Conservation (phyloP, 2,888 invertebrate species). For the Drepana falcataria region DNA sequence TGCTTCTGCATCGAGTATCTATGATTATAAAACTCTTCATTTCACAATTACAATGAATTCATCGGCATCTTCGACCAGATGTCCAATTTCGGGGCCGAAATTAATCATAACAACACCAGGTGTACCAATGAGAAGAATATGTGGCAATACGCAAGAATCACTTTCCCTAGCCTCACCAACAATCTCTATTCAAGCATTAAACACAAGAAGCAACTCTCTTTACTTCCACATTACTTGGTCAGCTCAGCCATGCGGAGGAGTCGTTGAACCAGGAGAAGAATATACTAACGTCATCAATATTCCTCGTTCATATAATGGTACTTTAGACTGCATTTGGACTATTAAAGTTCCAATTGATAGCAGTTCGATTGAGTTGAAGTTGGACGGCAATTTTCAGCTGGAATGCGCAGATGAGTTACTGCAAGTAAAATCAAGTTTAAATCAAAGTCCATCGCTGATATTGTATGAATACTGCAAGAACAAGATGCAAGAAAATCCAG, state of each 20-base stretch:
- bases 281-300: slow-evolving; percentile 46
- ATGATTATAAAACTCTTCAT: slow-evolving; percentile 39
- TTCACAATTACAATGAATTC: slow-evolving; percentile 42
- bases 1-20: background rate
- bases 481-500: slow-evolving; percentile 56
- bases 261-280: slow-evolving; percentile 44
- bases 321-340: slow-evolving; percentile 86
- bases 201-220: slow-evolving; percentile 33
- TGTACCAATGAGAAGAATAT: slow-evolving; percentile 18
- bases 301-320: slow-evolving; percentile 53
- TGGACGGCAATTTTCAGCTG: slow-evolving; percentile 43
- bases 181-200: slow-evolving; percentile 41
- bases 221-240: slow-evolving; percentile 56
- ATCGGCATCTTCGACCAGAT: slow-evolving; percentile 30
- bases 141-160: slow-evolving; percentile 35
- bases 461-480: slow-evolving; percentile 82
- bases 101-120: slow-evolving; percentile 30
- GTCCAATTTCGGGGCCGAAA: slow-evolving; percentile 43
- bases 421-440: slow-evolving; percentile 73
- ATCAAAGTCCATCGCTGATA: slow-evolving; percentile 63
- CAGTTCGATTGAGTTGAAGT: slow-evolving; percentile 47
- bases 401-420: slow-evolving; percentile 58
- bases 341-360: slow-evolving; percentile 59
- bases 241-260: slow-evolving; percentile 83
- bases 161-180: slow-evolving; percentile 43